Evolutionary conservation across 2,888 invertebrate species (phyloP).

Genomic region (Electrophaes corylata): DNA sequence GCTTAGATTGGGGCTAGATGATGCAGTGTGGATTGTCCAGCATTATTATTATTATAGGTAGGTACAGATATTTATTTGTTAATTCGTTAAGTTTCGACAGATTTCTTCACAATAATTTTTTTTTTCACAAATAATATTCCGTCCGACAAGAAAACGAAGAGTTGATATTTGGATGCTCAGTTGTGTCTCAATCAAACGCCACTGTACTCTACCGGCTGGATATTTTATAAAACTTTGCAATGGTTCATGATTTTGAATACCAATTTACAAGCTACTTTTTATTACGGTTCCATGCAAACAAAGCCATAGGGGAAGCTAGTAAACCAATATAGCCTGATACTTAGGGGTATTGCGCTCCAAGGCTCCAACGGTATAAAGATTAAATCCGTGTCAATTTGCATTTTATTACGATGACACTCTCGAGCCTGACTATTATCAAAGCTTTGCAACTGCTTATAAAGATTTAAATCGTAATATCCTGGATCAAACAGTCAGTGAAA

Average conservation of each 20-base stretch:
- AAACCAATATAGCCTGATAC: not conserved
- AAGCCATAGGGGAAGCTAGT: not conserved
- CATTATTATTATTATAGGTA: too few species aligned
- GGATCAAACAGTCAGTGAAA: not conserved
- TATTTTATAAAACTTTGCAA: not conserved
- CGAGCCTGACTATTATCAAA: slow-evolving; percentile 70
- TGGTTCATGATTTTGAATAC: not conserved
- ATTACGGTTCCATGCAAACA: not conserved
- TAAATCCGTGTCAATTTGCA: slow-evolving; percentile 80
- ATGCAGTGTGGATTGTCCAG: too few species aligned
- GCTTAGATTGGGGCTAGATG: too few species aligned
- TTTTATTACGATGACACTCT: slow-evolving; percentile 77
- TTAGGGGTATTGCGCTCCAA: slow-evolving; percentile 46
- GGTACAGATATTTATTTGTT: too few species aligned
- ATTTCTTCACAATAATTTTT: too few species aligned
- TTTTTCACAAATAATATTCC: too few species aligned
- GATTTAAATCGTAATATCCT: slow-evolving; percentile 38
- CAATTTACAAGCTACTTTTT: not conserved
- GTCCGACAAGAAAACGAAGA: too few species aligned
- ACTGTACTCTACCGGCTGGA: not conserved
- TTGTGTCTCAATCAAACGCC: not conserved
- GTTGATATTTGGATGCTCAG: too few species aligned
- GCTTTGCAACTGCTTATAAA: slow-evolving; percentile 63
- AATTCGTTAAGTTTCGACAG: too few species aligned
- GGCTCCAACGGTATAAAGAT: slow-evolving; percentile 70